Base-by-base conservation (phyloP, 1,140 invertebrate species). In the Atta cephalotes region DNA sequence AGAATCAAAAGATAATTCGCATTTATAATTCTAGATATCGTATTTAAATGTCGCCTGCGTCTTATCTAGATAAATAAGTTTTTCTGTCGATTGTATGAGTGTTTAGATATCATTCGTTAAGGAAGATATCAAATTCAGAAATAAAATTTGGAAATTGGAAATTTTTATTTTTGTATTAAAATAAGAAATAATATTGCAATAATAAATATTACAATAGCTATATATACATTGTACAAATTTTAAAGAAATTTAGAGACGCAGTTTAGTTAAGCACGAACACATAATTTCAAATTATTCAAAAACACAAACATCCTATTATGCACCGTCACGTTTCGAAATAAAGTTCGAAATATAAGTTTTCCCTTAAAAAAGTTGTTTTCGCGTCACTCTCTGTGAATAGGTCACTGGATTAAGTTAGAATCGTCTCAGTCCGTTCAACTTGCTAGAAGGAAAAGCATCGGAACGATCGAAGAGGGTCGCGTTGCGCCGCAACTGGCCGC, bases 391-490 rank as follows among this genome's bases (percentile, higher is more conserved):
- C n/a, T 25, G 28, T 16, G 66, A 72, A 60, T 71, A 74, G 65
- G 79, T 81, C 66, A 76, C 25, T 58, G 80, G 70, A 56, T 84
- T 49, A 84, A 76, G n/a, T 45, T 21, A 72, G 9, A 66, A 18
- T 9, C n/a, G 18, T 49, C 12, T 45, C 62, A 79, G 39, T 74
- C 70, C 56, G 56, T 62, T 74, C 51, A 28, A 71, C 51, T 49
- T n/a, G 18, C 28, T 18, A 31, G 31, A 58, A 51, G 56, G 28
- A 84, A 76, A 84, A 84, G 80, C 70, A 31, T 21, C 56, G 56
- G 35, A 18, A 51, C 39, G 68, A 82, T 82, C 80, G 68, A 82
- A 82, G 68, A 39, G 39, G n/a, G 18, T 82, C 66, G 79, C 78
- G 78, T 31, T 31, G 53, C 21, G 14, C 1, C 39, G 58, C 39